Evolutionary conservation across 2,113 vertebrate genomes (phyloP).

Genomic region (Poicephalus gulielmi): DNA sequence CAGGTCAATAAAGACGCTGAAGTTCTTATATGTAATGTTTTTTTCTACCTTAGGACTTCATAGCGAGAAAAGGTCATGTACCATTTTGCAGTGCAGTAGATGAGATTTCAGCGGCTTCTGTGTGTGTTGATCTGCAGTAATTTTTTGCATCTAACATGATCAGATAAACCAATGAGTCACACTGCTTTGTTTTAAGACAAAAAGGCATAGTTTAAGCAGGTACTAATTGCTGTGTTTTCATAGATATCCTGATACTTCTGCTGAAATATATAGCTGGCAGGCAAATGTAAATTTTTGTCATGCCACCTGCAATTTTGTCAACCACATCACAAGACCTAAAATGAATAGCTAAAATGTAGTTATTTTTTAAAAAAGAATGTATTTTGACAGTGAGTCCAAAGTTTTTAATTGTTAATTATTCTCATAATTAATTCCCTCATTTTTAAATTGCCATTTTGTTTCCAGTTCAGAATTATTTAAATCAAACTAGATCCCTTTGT

Average conservation of each 20-base stretch:
- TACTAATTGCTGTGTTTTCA: not conserved
- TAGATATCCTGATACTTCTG: not conserved
- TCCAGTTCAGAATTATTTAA: not conserved
- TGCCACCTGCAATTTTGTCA: not conserved
- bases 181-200: not conserved
- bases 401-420: not conserved
- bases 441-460: slow-evolving; percentile 7
- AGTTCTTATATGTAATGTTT: not conserved
- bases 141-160: not conserved
- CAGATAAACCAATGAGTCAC: not conserved
- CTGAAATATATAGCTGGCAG: not conserved
- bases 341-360: not conserved
- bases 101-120: not conserved
- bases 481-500: not conserved
- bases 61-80: not conserved
- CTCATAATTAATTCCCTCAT: not conserved
- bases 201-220: not conserved
- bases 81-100: not conserved
- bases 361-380: not conserved
- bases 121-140: not conserved
- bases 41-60: not conserved
- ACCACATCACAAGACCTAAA: not conserved
- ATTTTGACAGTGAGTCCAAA: not conserved
- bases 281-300: not conserved
- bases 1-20: not conserved